phyloP scores from a whole-genome alignment of 2,888 invertebrate genomes.

The Dolichopus griseipennis region DNA sequence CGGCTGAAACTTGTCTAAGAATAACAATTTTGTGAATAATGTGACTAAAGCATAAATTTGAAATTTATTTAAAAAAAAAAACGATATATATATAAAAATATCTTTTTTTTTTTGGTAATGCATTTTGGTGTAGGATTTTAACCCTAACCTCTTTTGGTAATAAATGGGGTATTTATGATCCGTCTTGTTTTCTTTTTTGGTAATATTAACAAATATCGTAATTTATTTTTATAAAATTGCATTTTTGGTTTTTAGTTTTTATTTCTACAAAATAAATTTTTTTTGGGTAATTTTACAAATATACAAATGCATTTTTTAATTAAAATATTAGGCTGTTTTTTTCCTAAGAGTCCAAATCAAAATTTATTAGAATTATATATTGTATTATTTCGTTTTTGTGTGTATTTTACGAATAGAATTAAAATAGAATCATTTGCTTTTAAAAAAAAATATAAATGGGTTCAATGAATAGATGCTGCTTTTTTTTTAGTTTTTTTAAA shows the following conservation, averaged over 20 bases:
- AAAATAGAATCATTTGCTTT: too few relatives aligned
- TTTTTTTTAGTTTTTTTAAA: too few relatives aligned
- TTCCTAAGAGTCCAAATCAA: neutral
- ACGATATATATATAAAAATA: neutral
- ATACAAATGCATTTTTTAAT: neutral
- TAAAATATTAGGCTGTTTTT: neutral
- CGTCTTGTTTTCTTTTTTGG: too few relatives aligned
- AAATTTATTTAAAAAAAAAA: neutral
- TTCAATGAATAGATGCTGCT: too few relatives aligned
- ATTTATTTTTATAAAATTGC: neutral
- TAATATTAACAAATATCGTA: too few relatives aligned
- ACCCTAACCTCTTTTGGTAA: too few relatives aligned
- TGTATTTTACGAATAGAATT: too few relatives aligned
- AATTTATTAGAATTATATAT: neutral
- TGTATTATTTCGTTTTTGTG: too few relatives aligned
- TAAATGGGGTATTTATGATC: too few relatives aligned
- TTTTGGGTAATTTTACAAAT: neutral
- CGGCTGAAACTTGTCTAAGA: neutral
- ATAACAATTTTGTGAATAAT: neutral
- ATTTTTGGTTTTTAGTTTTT: neutral
- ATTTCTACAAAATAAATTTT: neutral
- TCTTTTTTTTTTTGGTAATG: too few relatives aligned
- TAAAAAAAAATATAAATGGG: too few relatives aligned
- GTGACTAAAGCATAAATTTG: slow-evolving; percentile 3
- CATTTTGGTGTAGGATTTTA: too few relatives aligned